These are phyloP conservation scores for Ramphastos sulfuratus DNA, from an alignment of 2,113 vertebrate genomes.

Conservation along the genomic window DNA sequence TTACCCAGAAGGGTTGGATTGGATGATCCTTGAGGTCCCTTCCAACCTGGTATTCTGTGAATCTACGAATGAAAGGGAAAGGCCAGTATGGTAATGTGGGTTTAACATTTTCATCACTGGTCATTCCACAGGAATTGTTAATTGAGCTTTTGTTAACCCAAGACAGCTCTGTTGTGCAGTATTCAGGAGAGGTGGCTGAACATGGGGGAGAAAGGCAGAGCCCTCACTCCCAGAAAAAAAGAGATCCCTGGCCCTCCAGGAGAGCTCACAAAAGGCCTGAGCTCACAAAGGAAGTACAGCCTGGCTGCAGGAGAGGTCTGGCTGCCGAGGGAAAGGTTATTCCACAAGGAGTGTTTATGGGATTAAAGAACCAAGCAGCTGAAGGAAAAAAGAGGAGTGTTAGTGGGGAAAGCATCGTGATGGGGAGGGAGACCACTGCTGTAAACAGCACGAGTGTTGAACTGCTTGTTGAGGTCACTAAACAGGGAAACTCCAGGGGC, in stretches of 20 bases:
- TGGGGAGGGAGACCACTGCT: background rate
- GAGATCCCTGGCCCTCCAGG: accelerated
- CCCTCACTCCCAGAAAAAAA: accelerated
- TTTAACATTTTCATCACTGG: background rate
- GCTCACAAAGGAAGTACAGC: background rate
- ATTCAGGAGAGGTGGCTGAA: background rate
- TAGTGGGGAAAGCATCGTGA: accelerated
- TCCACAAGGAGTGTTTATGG: background rate
- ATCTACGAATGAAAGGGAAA: background rate
- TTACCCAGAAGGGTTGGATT: too few species aligned
- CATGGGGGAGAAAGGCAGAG: accelerated
- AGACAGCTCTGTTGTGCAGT: background rate
- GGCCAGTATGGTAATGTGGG: background rate
- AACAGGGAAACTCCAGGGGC: background rate
- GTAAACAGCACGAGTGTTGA: background rate
- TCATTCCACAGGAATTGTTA: background rate
- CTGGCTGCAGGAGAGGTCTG: background rate
- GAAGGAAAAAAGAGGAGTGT: background rate
- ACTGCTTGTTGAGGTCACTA: background rate
- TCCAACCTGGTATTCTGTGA: too few species aligned
- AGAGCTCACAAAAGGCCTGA: background rate
- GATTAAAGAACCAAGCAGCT: background rate
- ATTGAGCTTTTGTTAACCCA: background rate
- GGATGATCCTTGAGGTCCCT: too few species aligned
- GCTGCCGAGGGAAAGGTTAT: background rate